Conservation (phyloP, 2,888 invertebrate species). For the Lasioglossum lativentre region DNA sequence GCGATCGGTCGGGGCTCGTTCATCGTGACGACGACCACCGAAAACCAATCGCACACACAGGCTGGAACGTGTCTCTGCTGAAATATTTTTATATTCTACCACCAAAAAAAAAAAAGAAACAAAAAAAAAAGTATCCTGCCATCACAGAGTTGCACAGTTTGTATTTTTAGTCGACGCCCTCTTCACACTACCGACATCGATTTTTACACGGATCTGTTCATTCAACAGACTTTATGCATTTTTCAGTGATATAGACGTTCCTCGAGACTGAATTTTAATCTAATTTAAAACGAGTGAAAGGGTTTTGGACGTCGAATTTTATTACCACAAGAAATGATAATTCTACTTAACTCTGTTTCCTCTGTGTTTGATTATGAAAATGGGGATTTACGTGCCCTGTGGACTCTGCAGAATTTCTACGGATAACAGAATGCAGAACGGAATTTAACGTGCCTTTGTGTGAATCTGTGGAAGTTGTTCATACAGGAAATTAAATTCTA, state of each 20-base stretch:
- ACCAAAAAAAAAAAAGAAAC: too few relatives aligned
- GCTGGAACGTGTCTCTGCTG: not conserved
- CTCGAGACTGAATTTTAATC: not conserved
- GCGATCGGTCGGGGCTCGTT: not conserved
- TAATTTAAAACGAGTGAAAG: not conserved
- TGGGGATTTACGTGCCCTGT: not conserved
- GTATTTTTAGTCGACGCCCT: not conserved
- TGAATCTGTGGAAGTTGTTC: not conserved
- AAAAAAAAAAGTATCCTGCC: not conserved
- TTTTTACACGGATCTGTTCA: not conserved
- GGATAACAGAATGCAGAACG: not conserved
- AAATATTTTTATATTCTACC: not conserved
- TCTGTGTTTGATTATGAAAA: conserved; percentile 1
- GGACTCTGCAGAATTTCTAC: not conserved
- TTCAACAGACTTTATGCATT: not conserved
- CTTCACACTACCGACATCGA: not conserved
- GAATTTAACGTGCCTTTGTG: not conserved
- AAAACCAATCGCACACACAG: not conserved
- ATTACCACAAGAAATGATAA: not conserved
- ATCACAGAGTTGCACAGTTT: not conserved
- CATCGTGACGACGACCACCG: not conserved
- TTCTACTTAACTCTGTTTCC: not conserved
- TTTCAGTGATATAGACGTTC: not conserved
- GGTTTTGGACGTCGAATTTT: not conserved
- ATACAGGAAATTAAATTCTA: not conserved